These are phyloP conservation scores for Drosophila picticornis DNA, from an alignment of 2,888 invertebrate species.

Conservation along the genomic window DNA sequence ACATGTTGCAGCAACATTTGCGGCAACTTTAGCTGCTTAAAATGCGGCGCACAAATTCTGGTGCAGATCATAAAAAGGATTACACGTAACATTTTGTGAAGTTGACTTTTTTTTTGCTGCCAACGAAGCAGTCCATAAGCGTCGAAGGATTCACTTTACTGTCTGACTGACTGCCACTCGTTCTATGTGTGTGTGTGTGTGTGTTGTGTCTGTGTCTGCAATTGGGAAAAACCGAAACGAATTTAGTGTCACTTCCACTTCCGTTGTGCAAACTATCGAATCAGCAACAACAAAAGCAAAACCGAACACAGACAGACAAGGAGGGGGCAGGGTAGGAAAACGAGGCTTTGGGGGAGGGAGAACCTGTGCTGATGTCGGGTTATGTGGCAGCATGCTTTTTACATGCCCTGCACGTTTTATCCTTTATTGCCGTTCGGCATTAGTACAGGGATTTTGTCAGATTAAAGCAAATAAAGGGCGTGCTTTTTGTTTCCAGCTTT, in stretches of 20 bases:
- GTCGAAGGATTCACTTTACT: constrained; percentile 44
- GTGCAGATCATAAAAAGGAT: constrained; percentile 79
- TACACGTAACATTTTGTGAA: constrained; percentile 76
- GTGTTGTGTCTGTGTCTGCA: constrained; percentile 39
- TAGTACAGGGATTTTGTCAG: constrained; percentile 77
- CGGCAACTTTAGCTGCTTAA: constrained; percentile 57
- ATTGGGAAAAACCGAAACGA: constrained; percentile 77
- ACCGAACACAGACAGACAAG: constrained; percentile 30
- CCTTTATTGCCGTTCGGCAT: constrained; percentile 82
- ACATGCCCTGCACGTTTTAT: constrained; percentile 81
- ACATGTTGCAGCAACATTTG: constrained; percentile 36
- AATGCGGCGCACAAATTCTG: constrained; percentile 71
- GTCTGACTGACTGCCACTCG: constrained; percentile 15
- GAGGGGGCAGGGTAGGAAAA: not conserved
- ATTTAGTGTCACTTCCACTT: constrained; percentile 80
- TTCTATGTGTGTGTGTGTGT: constrained; percentile 11
- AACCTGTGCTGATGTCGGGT: constrained; percentile 12
- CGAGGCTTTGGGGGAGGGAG: not conserved
- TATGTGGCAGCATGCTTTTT: constrained; percentile 56
- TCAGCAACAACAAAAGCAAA: constrained; percentile 43
- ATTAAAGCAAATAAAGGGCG: constrained; percentile 79
- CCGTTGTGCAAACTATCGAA: constrained; percentile 79
- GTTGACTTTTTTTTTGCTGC: constrained; percentile 47
- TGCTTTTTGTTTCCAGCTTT: constrained; percentile 72
- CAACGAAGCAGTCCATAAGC: constrained; percentile 49